Conservation (phyloP, 1,140 invertebrate genomes). For the Formica selysi region DNA sequence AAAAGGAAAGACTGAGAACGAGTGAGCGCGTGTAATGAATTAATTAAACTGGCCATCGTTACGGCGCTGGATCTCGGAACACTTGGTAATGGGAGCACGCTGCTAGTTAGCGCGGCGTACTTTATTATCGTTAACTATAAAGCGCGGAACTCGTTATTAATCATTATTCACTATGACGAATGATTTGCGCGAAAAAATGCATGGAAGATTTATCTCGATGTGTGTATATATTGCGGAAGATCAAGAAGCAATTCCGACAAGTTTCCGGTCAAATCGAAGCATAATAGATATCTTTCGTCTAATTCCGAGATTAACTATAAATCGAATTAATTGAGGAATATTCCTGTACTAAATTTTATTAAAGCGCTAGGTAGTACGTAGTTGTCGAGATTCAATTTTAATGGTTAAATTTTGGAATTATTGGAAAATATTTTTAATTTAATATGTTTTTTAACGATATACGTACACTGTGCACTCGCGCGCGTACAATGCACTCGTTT, state of each 20-base stretch:
- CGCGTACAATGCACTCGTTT: background rate
- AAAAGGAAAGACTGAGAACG: constrained; percentile 8
- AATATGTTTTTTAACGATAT: constrained; percentile 17
- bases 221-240: background rate
- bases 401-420: constrained; percentile 8
- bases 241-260: constrained; percentile 18
- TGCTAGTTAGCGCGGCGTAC: constrained; percentile 71
- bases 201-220: background rate
- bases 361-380: background rate
- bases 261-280: background rate
- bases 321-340: background rate
- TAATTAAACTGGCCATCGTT: constrained; percentile 74
- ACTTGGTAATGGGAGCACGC: constrained; percentile 85
- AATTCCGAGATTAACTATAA: constrained; percentile 7
- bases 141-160: constrained; percentile 18
- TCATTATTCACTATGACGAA: constrained; percentile 61
- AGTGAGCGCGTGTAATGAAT: constrained; percentile 75
- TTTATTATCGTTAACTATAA: constrained; percentile 31
- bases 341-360: background rate
- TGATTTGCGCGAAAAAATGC: constrained; percentile 34
- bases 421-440: background rate
- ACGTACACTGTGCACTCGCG: background rate
- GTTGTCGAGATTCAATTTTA: constrained; percentile 15
- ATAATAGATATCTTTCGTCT: too few species aligned
- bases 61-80: constrained; percentile 80